Conservation (phyloP, 2,888 invertebrate species). For the Aplocera efformata region DNA sequence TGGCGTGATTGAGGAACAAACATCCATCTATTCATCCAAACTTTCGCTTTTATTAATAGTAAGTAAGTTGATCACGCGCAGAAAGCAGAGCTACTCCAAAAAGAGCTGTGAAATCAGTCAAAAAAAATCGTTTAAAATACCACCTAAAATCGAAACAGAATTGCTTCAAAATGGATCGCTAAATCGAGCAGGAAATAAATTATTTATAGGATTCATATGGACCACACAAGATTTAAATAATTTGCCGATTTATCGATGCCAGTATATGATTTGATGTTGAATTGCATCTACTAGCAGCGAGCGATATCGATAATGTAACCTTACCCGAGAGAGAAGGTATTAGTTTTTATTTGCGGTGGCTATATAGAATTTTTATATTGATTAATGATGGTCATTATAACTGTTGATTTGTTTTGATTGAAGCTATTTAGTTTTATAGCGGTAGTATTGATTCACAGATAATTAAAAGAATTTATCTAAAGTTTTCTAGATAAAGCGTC, state of each 20-base stretch:
- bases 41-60: too few species aligned
- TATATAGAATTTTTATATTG: slow-evolving; percentile 48
- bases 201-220: slow-evolving; percentile 34
- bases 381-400: slow-evolving; percentile 50
- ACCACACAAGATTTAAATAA: slow-evolving; percentile 62
- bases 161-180: slow-evolving; percentile 26
- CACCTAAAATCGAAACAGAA: slow-evolving; percentile 15
- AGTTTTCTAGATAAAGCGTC: slow-evolving; percentile 20
- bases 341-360: slow-evolving; percentile 48
- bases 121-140: too few species aligned
- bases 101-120: too few species aligned
- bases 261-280: slow-evolving; percentile 51
- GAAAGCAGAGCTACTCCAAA: too few species aligned
- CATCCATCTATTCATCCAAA: too few species aligned
- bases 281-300: slow-evolving; percentile 41
- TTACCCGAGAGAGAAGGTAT: slow-evolving; percentile 42
- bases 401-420: slow-evolving; percentile 55
- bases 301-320: slow-evolving; percentile 42
- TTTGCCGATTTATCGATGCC: slow-evolving; percentile 58
- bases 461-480: slow-evolving; percentile 37
- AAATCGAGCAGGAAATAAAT: slow-evolving; percentile 30
- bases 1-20: too few species aligned
- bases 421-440: slow-evolving; percentile 47
- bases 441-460: slow-evolving; percentile 35
- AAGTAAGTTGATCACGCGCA: too few species aligned